Evolutionary conservation across 2,113 vertebrate species (phyloP).

Genomic region (Gila orcuttii): DNA sequence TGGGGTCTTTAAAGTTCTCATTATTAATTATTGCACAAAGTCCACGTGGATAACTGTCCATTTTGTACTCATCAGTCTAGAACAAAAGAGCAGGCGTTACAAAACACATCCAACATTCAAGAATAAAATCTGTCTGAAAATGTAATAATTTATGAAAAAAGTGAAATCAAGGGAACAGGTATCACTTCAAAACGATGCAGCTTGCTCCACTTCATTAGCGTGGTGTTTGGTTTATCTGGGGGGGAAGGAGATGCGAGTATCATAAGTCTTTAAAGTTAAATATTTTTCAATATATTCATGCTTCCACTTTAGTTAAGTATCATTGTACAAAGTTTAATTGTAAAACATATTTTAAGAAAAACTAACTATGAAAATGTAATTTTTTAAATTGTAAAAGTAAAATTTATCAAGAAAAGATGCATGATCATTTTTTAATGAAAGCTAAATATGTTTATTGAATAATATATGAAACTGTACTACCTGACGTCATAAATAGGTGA

Average conservation of each 20-base stretch:
- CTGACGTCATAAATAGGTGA: background rate
- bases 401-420: background rate
- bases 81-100: background rate
- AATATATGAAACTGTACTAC: background rate
- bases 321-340: no score
- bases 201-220: background rate
- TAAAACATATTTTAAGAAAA: no score
- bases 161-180: background rate
- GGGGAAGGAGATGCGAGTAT: no score
- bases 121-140: slow-evolving; percentile 1
- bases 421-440: background rate
- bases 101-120: background rate
- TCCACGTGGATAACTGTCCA: slow-evolving; percentile 21
- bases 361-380: no score
- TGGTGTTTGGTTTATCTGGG: background rate
- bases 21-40: slow-evolving; percentile 43
- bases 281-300: background rate
- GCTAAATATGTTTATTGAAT: background rate
- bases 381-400: background rate
- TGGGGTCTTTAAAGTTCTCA: background rate
- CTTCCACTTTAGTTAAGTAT: no score
- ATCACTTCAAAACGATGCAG: background rate
- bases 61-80: background rate
- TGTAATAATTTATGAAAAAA: background rate
- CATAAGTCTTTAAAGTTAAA: background rate